phyloP scores from a whole-genome alignment of 2,888 invertebrate species.

The Macaria liturata region DNA sequence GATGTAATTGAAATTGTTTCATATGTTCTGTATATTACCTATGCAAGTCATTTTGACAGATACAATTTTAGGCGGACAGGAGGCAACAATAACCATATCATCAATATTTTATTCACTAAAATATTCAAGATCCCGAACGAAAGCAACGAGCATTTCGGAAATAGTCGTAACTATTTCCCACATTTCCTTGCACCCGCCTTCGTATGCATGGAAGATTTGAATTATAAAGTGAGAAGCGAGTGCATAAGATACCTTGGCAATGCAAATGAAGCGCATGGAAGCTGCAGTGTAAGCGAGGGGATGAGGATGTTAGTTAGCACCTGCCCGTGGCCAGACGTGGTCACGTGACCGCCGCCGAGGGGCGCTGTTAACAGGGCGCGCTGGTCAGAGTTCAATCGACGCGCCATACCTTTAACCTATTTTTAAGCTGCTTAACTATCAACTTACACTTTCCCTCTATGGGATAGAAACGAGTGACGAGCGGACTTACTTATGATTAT shows the following conservation, averaged over 20 bases:
- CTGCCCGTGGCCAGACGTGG: slow-evolving; percentile 45
- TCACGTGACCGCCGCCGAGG: slow-evolving; percentile 29
- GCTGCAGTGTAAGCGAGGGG: slow-evolving; percentile 49
- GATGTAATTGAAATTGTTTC: slow-evolving; percentile 19
- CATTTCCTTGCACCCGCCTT: slow-evolving; percentile 68
- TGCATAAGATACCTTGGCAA: slow-evolving; percentile 74
- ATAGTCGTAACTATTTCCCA: slow-evolving; percentile 79
- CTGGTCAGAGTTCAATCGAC: slow-evolving; percentile 51
- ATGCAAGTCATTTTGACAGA: too few species aligned
- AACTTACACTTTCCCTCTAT: slow-evolving; percentile 2
- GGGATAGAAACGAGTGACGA: too few species aligned
- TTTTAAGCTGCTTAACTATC: slow-evolving; percentile 26
- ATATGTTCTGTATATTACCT: slow-evolving; percentile 13
- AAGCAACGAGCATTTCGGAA: slow-evolving; percentile 35
- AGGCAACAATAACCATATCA: too few species aligned
- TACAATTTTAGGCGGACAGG: too few species aligned
- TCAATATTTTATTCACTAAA: too few species aligned
- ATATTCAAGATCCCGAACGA: too few species aligned
- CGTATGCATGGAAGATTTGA: slow-evolving; percentile 71
- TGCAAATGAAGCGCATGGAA: slow-evolving; percentile 68
- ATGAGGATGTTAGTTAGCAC: slow-evolving; percentile 53
- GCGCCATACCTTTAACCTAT: slow-evolving; percentile 40
- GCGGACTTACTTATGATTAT: too few species aligned
- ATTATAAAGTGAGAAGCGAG: slow-evolving; percentile 78
- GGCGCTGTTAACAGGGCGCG: slow-evolving; percentile 42